Conservation (phyloP, 1,140 invertebrate genomes). For the Drosophila elegans region DNA sequence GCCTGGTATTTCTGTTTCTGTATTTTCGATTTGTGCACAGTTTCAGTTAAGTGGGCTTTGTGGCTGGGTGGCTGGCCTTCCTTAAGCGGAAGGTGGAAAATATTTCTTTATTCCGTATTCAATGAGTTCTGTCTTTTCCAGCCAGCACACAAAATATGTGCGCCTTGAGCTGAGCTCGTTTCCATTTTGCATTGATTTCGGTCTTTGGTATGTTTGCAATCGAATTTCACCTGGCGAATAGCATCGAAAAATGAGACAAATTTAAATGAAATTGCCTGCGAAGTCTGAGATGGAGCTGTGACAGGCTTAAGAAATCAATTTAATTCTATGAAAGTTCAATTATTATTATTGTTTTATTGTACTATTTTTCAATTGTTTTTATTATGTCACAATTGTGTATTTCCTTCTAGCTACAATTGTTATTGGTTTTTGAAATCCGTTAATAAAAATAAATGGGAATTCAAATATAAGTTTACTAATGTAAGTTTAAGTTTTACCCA, state of each 20-base stretch:
- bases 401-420: too few relatives aligned
- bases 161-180: slow-evolving; percentile 15
- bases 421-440: neutral
- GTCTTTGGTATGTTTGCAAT: neutral
- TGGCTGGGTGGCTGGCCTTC: slow-evolving; percentile 17
- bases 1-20: slow-evolving; percentile 24
- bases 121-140: neutral
- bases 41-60: slow-evolving; percentile 3
- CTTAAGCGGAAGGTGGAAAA: slow-evolving; percentile 12
- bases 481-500: too few relatives aligned
- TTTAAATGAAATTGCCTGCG: slow-evolving; percentile 30
- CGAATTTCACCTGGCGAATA: slow-evolving; percentile 27
- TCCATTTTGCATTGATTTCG: slow-evolving; percentile 41
- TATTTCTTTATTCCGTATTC: slow-evolving; percentile 9
- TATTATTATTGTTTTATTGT: neutral
- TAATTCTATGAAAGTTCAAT: neutral
- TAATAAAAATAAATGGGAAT: too few relatives aligned
- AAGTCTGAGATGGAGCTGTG: neutral
- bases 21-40: slow-evolving; percentile 13
- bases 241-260: slow-evolving; percentile 11
- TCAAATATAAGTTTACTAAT: too few relatives aligned
- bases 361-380: neutral
- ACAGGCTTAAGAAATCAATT: neutral
- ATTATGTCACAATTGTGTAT: neutral
- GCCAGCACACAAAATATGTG: slow-evolving; percentile 30